Conservation (phyloP, 2,797 vertebrate genomes). For the Pantherophis vulpinus region DNA sequence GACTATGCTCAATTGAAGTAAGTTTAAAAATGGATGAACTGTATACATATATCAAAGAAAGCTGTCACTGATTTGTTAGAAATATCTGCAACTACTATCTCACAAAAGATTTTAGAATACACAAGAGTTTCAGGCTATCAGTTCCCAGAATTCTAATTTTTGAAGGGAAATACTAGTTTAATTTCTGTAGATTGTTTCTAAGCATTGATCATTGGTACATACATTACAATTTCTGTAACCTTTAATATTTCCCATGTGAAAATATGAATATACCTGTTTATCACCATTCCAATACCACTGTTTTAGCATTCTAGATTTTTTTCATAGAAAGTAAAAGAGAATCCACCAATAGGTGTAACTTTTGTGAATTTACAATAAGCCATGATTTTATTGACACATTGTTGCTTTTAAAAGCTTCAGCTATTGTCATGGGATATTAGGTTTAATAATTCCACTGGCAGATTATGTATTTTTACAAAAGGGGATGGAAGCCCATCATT, state of each 20-base stretch:
- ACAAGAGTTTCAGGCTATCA: background rate
- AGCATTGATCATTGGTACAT: background rate
- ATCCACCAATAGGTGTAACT: background rate
- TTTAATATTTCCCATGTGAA: background rate
- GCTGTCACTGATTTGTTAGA: background rate
- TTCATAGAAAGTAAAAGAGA: background rate
- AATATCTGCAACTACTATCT: background rate
- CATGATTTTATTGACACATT: constrained; percentile 6
- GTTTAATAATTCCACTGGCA: background rate
- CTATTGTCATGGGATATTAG: constrained; percentile 5
- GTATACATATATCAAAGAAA: background rate
- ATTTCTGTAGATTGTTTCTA: background rate
- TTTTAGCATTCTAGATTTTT: background rate
- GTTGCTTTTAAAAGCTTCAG: constrained; percentile 15
- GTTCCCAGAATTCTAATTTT: background rate
- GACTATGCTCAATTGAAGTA: background rate
- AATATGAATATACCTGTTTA: background rate
- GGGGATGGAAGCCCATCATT: background rate
- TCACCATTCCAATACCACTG: background rate
- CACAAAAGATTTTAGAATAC: background rate
- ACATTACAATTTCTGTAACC: background rate
- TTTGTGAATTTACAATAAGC: background rate
- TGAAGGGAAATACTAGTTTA: background rate
- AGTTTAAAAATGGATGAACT: background rate
- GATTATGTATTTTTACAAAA: background rate